Conservation (phyloP, 2,797 vertebrate genomes). For the Sebastolobus alascanus region DNA sequence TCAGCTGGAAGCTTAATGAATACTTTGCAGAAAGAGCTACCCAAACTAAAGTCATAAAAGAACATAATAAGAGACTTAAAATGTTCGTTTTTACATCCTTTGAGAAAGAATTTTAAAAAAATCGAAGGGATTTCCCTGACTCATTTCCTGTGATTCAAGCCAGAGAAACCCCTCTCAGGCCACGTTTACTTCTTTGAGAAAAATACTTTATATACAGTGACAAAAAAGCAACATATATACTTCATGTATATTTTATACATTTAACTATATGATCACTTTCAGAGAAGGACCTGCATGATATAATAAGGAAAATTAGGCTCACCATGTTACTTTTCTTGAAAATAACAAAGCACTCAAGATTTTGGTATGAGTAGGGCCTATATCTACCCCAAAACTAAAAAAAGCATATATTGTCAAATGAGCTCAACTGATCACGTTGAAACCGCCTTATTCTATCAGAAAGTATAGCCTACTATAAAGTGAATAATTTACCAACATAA, state of each 20-base stretch:
- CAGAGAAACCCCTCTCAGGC: slow-evolving; percentile 67
- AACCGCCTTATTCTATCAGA: background rate
- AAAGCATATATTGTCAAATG: background rate
- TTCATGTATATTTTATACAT: background rate
- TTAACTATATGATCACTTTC: background rate
- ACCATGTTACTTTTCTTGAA: background rate
- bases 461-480: background rate
- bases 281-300: background rate
- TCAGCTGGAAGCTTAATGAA: background rate
- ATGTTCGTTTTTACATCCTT: slow-evolving; percentile 49
- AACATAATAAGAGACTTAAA: slow-evolving; percentile 10
- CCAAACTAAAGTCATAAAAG: background rate
- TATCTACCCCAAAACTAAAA: background rate
- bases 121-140: slow-evolving; percentile 79
- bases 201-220: slow-evolving; percentile 19
- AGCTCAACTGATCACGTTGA: background rate
- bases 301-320: background rate
- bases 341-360: background rate
- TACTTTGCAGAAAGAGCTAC: background rate
- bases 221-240: slow-evolving; percentile 4
- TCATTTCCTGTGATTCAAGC: slow-evolving; percentile 83
- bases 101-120: slow-evolving; percentile 58
- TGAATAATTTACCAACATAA: background rate
- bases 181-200: slow-evolving; percentile 43
- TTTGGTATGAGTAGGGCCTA: background rate